Evolutionary conservation across 2,888 invertebrate genomes (phyloP), one percentile per base, ranked within the genome.

Genomic region (Sinopyrophorus schimmeli): DNA sequence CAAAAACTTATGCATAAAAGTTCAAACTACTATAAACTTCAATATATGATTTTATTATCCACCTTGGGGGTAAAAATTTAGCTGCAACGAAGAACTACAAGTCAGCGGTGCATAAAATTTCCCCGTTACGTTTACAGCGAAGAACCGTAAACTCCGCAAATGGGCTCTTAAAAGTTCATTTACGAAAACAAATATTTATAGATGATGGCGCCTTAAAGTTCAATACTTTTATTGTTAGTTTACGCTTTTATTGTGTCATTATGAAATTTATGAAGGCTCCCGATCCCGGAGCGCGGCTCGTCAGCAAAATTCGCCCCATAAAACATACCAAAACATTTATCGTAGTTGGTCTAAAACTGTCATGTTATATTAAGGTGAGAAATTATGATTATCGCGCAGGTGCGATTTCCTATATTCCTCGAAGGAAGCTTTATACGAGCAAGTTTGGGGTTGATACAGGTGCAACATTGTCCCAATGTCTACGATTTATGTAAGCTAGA

Each of bases 401-500:
- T 54, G 54, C 47, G 30, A 54, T 44, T 51, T 47, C 40, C 41
- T 47, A 44, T 43, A 41, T 44, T 47, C 43, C 37, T 44, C 44
- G 34, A 48, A 53, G 48, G 35, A 39, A 42, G 37, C 38, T 42
- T 47, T 27, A 42, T 38, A 39, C 39, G 32, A 39, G 23, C n/a
- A n/a, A n/a, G 43, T 47, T 17, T 41, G 30, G 42, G 40, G 44
- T 47, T 47, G 51, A 47, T 55, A 57, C 57, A 57, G 57, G 57
- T 57, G 57, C 52, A 46, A 37, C 47, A 48, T 38, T 47, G 50
- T 54, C 42, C 39, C 37, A 47, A 38, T 54, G 47, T 52, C 42
- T 46, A 55, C 49, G 54, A 57, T 57, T 57, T 57, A 55, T 57
- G 57, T 42, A 54, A 52, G 47, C 50, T 47, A 57, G 47, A 53